These are phyloP conservation scores for Triplophysa yarkandensis DNA, from an alignment of 2,797 vertebrate genomes.

Conservation along the genomic window DNA sequence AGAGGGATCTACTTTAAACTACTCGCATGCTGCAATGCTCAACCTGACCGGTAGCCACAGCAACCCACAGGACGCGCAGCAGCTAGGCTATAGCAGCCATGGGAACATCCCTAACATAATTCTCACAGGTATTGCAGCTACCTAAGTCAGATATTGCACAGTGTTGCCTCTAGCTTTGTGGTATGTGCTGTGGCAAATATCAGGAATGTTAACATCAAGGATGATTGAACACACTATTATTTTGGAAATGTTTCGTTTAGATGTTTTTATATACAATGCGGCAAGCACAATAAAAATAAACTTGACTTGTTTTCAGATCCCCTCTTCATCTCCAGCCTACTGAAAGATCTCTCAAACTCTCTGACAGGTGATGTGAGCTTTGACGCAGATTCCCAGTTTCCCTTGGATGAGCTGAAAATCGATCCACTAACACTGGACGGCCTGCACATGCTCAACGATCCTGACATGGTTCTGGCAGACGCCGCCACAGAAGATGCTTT, in stretches of 20 bases:
- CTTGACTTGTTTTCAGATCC: too few species aligned
- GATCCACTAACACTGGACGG: constrained; percentile 97
- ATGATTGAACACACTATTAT: background rate
- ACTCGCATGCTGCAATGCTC: constrained; percentile 98
- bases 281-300: too few species aligned
- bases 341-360: constrained; percentile 93
- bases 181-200: background rate
- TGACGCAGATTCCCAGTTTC: constrained; percentile 95
- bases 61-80: constrained; percentile 88
- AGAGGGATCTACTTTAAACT: constrained; percentile 94
- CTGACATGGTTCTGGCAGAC: constrained; percentile 96
- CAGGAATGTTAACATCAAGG: background rate
- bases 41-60: constrained; percentile 88
- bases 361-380: constrained; percentile 94
- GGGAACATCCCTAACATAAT: constrained; percentile 98
- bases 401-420: constrained; percentile 98
- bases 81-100: constrained; percentile 89
- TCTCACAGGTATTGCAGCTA: constrained; percentile 85
- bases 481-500: constrained; percentile 98
- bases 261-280: too few species aligned
- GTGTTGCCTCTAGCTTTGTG: constrained; percentile 12
- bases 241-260: too few species aligned
- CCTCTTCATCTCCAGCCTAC: constrained; percentile 95
- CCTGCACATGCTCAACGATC: constrained; percentile 98
- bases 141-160: constrained; percentile 15